Base-by-base conservation (phyloP, 2,888 invertebrate species). In the Platycheirus rosarum region DNA sequence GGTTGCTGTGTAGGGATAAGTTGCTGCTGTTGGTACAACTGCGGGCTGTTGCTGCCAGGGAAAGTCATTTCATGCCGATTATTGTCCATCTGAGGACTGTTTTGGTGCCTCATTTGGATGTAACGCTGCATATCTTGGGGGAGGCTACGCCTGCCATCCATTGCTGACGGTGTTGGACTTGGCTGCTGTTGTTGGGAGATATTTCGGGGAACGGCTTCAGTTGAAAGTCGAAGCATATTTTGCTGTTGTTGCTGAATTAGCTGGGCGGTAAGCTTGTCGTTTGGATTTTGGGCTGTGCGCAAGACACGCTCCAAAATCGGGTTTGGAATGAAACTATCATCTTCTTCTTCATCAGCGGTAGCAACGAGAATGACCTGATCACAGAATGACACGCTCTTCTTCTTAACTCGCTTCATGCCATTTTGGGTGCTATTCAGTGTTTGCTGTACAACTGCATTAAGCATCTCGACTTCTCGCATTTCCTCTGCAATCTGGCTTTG, bases 341-440 rank as follows among this genome's bases (percentile, higher is more conserved):
- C 96, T 90, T 97, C 97, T 87, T 97, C 96, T 86, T 97, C 97
- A 87, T 97, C 97, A 0, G 97, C 97, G 0, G 97, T 97, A 3
- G 97, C 97, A 9, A 97, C 97, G 69, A 97, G 91, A 80, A 97
- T 97, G 0, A 98, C 97, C 91, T 97, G 97, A 89, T 97, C 97
- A 87, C 97, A 97, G 90, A 98, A 98, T 0, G 97, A 97, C 3
- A 98, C 98, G 73, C 96, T 97, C 90, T 98, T 98, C 92, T 97
- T 97, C 88, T 96, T 96, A 0, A 94, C 93, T 74, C 94, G 92
- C 60, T 93, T 92, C 0, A 91, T 89, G 90, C 91, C 89, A 91
- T 86, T 66, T 35, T 80, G 93, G 3, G 91, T 90, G 90, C 92
- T 88, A 90, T 92, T 91, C 88, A 92, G 85, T 1, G 91, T 91